A percentile compares a stretch with the other conserved stretches of the same genome.
phyloP scores from a whole-genome alignment of 1,140 invertebrate genomes.

The Stegodyphus mimosarum region DNA sequence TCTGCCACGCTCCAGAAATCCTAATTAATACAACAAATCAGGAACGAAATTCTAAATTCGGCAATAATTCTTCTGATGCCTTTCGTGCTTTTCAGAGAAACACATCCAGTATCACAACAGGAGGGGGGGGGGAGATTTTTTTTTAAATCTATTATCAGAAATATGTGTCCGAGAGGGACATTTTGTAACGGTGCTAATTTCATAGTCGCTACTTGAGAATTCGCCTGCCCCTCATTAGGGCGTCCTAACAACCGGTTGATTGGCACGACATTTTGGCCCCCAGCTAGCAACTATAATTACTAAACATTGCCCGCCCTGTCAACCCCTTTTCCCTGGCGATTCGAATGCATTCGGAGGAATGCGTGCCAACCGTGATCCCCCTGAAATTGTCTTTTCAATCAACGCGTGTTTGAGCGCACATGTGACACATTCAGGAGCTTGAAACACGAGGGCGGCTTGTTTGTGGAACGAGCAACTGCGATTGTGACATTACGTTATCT shows the following conservation, averaged over 20 bases:
- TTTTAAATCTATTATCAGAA: no score
- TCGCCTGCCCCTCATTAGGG: background rate
- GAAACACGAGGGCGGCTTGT: background rate
- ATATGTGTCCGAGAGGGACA: background rate
- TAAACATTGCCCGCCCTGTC: background rate
- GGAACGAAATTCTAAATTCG: no score
- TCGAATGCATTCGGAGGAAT: background rate
- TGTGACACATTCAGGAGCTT: background rate
- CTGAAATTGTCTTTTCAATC: slow-evolving; percentile 15
- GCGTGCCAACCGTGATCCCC: slow-evolving; percentile 2
- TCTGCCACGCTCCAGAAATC: no score
- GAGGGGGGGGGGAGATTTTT: no score
- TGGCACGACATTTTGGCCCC: slow-evolving; percentile 9
- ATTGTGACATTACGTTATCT: no score
- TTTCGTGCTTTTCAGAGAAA: no score
- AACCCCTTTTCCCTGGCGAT: background rate
- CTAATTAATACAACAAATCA: no score
- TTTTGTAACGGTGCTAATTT: slow-evolving; percentile 9
- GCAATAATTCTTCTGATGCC: no score
- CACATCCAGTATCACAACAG: no score
- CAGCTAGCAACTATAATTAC: slow-evolving; percentile 16
- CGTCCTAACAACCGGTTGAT: slow-evolving; percentile 11
- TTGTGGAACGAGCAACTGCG: no score
- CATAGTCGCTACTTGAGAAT: background rate
- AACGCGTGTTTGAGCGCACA: slow-evolving; percentile 9